A percentile compares a stretch with the other conserved stretches of the same genome.
Evolutionary conservation across 2,113 vertebrate species (phyloP).

Genomic region (Oreamnos americanus): DNA sequence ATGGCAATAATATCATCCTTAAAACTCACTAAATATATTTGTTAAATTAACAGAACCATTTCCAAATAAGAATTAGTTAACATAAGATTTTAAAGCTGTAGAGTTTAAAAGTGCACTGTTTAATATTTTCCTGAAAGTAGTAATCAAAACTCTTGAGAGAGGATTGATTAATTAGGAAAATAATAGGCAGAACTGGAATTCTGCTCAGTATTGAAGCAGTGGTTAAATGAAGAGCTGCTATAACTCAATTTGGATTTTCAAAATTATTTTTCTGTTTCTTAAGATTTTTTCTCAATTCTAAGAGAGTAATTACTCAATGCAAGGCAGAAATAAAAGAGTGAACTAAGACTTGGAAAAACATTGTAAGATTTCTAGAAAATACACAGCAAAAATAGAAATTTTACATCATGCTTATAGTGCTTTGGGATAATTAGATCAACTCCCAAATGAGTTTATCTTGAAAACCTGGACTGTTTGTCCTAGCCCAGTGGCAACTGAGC

Average conservation of each 20-base stretch:
- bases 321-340: neutral
- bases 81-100: neutral
- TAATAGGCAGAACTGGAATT: neutral
- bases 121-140: neutral
- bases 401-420: neutral
- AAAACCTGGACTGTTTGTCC: neutral
- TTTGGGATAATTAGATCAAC: neutral
- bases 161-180: neutral
- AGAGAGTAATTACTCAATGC: neutral
- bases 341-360: neutral
- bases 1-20: neutral
- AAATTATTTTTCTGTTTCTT: neutral
- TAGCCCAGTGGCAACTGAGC: slow-evolving; percentile 10
- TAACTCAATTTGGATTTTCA: neutral
- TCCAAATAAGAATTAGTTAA: neutral
- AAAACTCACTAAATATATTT: neutral
- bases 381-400: neutral
- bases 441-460: neutral
- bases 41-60: neutral
- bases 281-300: neutral
- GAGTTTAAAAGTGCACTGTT: neutral
- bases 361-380: neutral
- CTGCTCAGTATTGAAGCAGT: neutral
- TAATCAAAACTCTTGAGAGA: neutral
- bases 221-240: neutral